Evolutionary conservation across 2,113 vertebrate genomes (phyloP), one percentile per base, ranked within the genome.

Genomic region (Jaculus jaculus): DNA sequence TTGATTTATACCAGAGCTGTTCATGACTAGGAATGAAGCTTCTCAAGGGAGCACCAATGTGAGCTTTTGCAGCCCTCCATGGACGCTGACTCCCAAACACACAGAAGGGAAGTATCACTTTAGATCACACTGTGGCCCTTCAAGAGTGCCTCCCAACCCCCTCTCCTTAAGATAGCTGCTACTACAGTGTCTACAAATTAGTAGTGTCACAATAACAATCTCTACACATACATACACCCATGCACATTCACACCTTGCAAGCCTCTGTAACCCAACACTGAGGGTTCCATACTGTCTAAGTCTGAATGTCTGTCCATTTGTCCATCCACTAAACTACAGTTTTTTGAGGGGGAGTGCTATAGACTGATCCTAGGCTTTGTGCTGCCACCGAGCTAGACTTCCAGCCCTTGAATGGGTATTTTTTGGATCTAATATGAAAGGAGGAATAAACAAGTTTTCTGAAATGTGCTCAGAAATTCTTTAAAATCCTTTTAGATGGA

Each of bases 401-500:
- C 69, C 6, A 61, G 34, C 9, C 68, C 24, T 58, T 23, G 54
- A 86, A 28, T 71, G 21, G 71, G 4, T 69, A 69, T 68, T 92
- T 96, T 87, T 87, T 54, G 54, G 42, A 28, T 92, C 26, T 74
- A 23, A 21, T 87, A 26, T 63, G 93, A 92, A 92, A 51, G 83
- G 17, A 87, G 58, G n/a, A 96, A 83, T 74, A 93, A 87, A n/a
- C 58, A 89, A 61, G 68, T 23, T 47, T 9, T 20, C 79, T 77
- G 37, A 74, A 95, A 95, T 16, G 68, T 94, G 80, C 60, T 81
- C 32, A 78, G 28, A 88, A 88, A 71, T 90, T 74, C 65, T 87
- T 68, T 91, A 72, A 74, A 92, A 93, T 90, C 20, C 20, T 94
- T 96, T 69, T 89, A 77, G 24, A 58, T 88, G 34, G 85, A 94